Evolutionary conservation across 2,888 invertebrate species (phyloP).

Genomic region (Globia sparganii): DNA sequence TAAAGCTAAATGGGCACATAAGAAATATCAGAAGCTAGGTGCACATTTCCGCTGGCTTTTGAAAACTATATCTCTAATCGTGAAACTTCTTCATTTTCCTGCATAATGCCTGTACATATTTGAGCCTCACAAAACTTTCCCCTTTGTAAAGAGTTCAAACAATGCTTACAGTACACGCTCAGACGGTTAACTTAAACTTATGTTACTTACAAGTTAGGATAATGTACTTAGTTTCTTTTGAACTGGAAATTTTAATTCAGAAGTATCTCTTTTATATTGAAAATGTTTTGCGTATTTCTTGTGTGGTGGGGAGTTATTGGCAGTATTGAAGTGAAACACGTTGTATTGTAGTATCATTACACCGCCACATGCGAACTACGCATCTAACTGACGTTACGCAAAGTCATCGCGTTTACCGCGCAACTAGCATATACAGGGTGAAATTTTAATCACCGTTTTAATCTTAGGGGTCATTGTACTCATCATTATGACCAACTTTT

Average conservation of each 20-base stretch:
- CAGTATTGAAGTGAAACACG: not conserved
- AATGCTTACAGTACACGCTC: constrained; percentile 46
- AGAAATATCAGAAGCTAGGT: not conserved
- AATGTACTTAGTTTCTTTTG: constrained; percentile 55
- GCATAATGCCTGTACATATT: not conserved
- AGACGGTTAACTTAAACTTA: constrained; percentile 53
- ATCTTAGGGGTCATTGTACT: no score
- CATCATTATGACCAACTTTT: no score
- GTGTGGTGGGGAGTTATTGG: not conserved
- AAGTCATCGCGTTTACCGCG: no score
- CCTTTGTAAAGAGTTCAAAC: constrained; percentile 44
- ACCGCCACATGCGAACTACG: no score
- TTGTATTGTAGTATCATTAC: no score
- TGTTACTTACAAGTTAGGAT: constrained; percentile 52
- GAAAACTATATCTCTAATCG: not conserved
- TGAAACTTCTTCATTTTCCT: constrained; percentile 8
- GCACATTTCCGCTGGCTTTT: not conserved
- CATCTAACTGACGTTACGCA: no score
- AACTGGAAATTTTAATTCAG: constrained; percentile 48
- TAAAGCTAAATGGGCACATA: no score
- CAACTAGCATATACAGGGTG: no score
- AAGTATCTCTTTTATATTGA: constrained; percentile 20
- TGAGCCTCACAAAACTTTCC: constrained; percentile 34
- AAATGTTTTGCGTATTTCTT: constrained; percentile 11
- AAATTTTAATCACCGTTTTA: no score